A percentile compares a stretch with the other conserved stretches of the same genome.
Evolutionary conservation across 2,888 invertebrate genomes (phyloP).

Genomic region (Hirtodrosophila duncani): DNA sequence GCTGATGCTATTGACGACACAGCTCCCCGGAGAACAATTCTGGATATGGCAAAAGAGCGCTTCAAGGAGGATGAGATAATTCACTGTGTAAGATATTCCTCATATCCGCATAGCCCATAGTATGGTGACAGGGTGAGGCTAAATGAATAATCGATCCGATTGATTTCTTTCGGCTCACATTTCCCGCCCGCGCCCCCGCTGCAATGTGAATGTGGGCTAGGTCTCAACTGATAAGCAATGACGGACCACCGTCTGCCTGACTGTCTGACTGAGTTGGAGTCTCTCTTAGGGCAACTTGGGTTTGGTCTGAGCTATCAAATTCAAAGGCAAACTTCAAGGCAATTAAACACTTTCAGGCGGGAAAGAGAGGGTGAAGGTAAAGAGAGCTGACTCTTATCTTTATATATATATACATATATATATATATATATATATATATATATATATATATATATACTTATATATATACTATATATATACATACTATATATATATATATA

Average conservation of each 20-base stretch:
- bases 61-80: slow-evolving; percentile 76
- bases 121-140: slow-evolving; percentile 18
- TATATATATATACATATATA: neutral
- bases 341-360: too few species aligned
- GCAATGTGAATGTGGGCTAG: too few species aligned
- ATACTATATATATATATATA: too few species aligned
- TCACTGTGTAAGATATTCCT: slow-evolving; percentile 68
- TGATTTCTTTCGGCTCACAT: slow-evolving; percentile 2
- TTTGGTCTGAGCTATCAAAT: too few species aligned
- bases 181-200: too few species aligned
- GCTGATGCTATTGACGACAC: neutral
- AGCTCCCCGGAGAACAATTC: slow-evolving; percentile 24
- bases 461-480: too few species aligned
- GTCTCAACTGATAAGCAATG: too few species aligned
- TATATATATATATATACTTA: neutral
- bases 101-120: neutral
- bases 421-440: neutral
- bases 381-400: neutral
- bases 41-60: slow-evolving; percentile 74
- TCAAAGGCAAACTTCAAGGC: too few species aligned
- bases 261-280: too few species aligned
- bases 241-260: too few species aligned
- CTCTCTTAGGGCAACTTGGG: too few species aligned
- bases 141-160: slow-evolving; percentile 2
- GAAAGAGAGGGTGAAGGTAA: neutral